These are phyloP conservation scores for Archaeoteleia sp. DNA, from an alignment of 2,888 invertebrate genomes.

Conservation along the genomic window DNA sequence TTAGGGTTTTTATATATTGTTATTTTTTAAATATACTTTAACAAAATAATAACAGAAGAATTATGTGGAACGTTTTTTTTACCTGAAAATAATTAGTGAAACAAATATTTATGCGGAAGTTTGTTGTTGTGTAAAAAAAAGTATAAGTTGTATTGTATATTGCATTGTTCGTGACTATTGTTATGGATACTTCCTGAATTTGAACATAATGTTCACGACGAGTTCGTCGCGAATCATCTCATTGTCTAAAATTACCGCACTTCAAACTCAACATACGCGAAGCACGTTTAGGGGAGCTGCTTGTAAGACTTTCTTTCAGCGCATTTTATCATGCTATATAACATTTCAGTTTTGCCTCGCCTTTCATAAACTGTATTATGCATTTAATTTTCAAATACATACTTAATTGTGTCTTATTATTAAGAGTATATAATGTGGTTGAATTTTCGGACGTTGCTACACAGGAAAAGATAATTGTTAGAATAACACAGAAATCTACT, in stretches of 20 bases:
- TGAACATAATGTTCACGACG: conserved; percentile 40
- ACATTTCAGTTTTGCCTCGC: conserved; percentile 19
- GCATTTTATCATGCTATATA: conserved; percentile 12
- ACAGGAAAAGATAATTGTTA: too few species aligned
- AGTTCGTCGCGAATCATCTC: conserved; percentile 44
- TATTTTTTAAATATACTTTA: too few species aligned
- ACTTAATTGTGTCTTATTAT: too few species aligned
- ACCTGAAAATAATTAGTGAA: too few species aligned
- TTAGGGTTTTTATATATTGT: too few species aligned
- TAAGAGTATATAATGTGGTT: too few species aligned
- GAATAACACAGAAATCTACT: too few species aligned
- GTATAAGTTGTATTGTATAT: conserved; percentile 26
- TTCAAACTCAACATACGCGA: conserved; percentile 32
- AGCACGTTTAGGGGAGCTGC: conserved; percentile 14
- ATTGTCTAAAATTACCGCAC: conserved; percentile 46
- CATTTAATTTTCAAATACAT: not conserved
- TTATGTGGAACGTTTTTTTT: too few species aligned
- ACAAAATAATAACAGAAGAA: too few species aligned
- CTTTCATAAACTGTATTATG: conserved; percentile 3
- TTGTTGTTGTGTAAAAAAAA: too few species aligned
- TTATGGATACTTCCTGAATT: conserved; percentile 28
- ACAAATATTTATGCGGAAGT: too few species aligned
- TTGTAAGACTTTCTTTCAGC: conserved; percentile 25
- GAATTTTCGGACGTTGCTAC: too few species aligned
- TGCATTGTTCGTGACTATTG: conserved; percentile 6